These are phyloP conservation scores for Ooceraea biroi DNA, from an alignment of 1,140 invertebrate species.

Conservation along the genomic window DNA sequence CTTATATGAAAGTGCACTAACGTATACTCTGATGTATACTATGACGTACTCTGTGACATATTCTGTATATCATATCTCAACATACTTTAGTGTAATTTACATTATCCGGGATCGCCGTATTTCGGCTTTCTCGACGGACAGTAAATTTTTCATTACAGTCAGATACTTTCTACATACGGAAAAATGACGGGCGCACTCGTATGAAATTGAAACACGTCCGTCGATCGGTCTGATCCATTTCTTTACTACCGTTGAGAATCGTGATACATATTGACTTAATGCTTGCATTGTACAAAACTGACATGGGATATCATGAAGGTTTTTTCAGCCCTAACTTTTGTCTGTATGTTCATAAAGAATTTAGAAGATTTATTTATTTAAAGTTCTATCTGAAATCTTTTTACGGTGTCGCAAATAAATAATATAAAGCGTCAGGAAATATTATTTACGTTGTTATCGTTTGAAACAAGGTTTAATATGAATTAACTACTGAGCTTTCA, in stretches of 20 bases:
- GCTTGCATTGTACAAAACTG: conserved; percentile 63
- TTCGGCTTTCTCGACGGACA: conserved; percentile 42
- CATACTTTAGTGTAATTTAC: conserved; percentile 19
- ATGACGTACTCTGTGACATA: background rate
- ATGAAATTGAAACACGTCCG: conserved; percentile 80
- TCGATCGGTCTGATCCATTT: conserved; percentile 73
- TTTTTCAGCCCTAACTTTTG: background rate
- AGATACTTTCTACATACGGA: conserved; percentile 74
- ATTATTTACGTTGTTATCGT: too few species aligned
- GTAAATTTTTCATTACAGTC: conserved; percentile 79
- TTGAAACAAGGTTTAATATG: too few species aligned
- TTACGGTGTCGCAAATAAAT: background rate
- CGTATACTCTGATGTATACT: background rate
- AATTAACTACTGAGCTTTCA: too few species aligned
- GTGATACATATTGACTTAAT: conserved; percentile 1
- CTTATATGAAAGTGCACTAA: background rate
- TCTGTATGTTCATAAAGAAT: background rate
- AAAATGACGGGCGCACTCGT: conserved; percentile 74
- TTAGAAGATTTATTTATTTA: background rate
- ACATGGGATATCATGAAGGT: conserved; percentile 55
- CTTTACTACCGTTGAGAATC: conserved; percentile 43
- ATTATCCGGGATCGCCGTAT: background rate
- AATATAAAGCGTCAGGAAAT: too few species aligned
- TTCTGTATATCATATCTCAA: background rate
- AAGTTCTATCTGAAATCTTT: background rate